Evolutionary conservation across 2,113 vertebrate species (phyloP), one percentile per base, ranked within the genome.

Genomic region (Australoheros scitulus): DNA sequence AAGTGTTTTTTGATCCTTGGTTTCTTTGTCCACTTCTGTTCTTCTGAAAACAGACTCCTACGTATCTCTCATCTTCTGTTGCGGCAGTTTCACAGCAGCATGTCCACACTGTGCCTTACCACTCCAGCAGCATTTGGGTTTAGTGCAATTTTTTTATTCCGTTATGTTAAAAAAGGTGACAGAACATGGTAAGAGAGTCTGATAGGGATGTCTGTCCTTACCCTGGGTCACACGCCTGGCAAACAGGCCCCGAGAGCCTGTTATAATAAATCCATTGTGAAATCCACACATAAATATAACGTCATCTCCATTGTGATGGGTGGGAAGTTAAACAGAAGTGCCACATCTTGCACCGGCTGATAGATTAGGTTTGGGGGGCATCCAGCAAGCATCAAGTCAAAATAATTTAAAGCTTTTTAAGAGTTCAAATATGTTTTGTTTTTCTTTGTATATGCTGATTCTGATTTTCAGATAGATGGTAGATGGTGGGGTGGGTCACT

Each of bases 181-280:
- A 61, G 84, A 80, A 41, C 8, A 17, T 80, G 56, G 82, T 60
- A 82, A 84, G 75, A 77, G 76, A 79, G 52, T 58, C 83, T 56
- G 38, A 55, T 61, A 61, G 52, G 79, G 63, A 84, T 41, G 32
- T 34, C 77, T 43, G 38, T 32, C 80, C 70, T 24, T 8, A 61
- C 86, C 75, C 60, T 64, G 36, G 79, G 81, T 90, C 92, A 87
- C 87, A 90, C 47, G 74, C 63, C 75, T 61, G 79, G 17, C 22
- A 52, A 86, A 87, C 80, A 32, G 29, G 76, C 83, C 87, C 82
- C 6, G 18, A 55, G 65, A 68, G 59, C 59, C 79, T 64, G 38
- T 82, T 36, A 93, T 89, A 90, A 92, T 89, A 93, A 91, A 90
- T 87, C 88, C 90, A 93, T 91, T 92, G 92, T 92, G 87, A 91